A percentile compares a stretch with the other conserved stretches of the same genome.
These are phyloP conservation scores for Thalassophryne amazonica DNA, from an alignment of 2,797 vertebrate species.

Conservation along the genomic window DNA sequence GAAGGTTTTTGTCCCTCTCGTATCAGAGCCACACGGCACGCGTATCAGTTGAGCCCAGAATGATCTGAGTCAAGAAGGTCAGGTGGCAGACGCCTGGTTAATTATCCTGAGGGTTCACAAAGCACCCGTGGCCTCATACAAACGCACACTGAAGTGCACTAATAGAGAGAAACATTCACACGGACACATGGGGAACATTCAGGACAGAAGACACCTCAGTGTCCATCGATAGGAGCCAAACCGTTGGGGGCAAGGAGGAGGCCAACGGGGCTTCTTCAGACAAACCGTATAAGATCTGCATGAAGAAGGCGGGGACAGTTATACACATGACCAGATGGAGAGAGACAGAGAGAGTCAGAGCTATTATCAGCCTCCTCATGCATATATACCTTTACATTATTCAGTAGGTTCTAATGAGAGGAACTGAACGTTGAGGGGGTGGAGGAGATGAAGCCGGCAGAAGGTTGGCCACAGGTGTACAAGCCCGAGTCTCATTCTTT, in stretches of 20 bases:
- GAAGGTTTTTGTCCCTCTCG: conserved; percentile 64
- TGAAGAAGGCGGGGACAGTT: conserved; percentile 60
- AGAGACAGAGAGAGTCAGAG: conserved; percentile 63
- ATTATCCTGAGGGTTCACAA: conserved; percentile 69
- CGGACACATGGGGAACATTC: conserved; percentile 4
- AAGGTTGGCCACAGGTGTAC: conserved; percentile 75
- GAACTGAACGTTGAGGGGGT: conserved; percentile 37
- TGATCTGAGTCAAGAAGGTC: conserved; percentile 73
- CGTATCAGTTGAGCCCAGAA: conserved; percentile 74
- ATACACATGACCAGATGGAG: conserved; percentile 79
- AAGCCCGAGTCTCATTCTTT: conserved; percentile 62
- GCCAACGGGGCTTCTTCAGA: conserved; percentile 41
- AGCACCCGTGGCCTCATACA: conserved; percentile 29
- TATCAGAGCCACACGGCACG: conserved; percentile 65
- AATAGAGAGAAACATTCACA: conserved; percentile 13
- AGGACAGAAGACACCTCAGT: neutral
- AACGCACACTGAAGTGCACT: conserved; percentile 26
- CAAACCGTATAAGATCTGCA: conserved; percentile 56
- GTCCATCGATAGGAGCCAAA: neutral
- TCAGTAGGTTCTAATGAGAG: conserved; percentile 73
- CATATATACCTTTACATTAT: conserved; percentile 78
- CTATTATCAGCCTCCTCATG: conserved; percentile 62
- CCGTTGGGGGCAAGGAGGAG: conserved; percentile 46
- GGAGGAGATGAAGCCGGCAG: conserved; percentile 68
- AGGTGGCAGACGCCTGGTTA: conserved; percentile 80